phyloP scores from a whole-genome alignment of 2,888 invertebrate genomes.

The Heliconius sara region DNA sequence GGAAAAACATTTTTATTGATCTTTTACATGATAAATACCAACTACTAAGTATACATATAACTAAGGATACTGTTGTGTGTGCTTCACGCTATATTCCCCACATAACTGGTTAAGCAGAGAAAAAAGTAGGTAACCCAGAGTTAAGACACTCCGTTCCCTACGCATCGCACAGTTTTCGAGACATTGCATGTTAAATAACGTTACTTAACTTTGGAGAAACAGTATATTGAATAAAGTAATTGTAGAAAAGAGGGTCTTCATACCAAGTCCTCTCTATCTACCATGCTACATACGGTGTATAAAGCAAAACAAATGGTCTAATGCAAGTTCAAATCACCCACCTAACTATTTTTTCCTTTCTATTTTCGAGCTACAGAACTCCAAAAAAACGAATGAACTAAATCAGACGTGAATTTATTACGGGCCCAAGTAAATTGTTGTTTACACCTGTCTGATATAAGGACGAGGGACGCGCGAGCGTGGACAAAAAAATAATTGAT shows the following conservation, averaged over 20 bases:
- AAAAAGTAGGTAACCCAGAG: not conserved
- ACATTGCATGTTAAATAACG: too few relatives aligned
- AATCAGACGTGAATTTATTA: conserved; percentile 43
- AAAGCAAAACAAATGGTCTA: not conserved
- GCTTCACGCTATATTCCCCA: not conserved
- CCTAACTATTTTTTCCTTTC: not conserved
- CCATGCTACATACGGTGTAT: not conserved
- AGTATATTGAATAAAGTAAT: too few relatives aligned
- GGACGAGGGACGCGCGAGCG: conserved; percentile 26
- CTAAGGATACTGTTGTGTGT: too few relatives aligned
- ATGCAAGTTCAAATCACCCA: not conserved
- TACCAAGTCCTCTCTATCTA: not conserved
- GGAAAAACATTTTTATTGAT: not conserved
- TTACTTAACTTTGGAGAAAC: not conserved
- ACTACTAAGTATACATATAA: too few relatives aligned
- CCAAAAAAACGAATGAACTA: conserved; percentile 32
- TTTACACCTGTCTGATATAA: conserved; percentile 38
- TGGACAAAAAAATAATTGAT: conserved; percentile 31
- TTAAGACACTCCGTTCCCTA: not conserved
- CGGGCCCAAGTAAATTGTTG: conserved; percentile 38
- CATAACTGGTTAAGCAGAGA: not conserved
- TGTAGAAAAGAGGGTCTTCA: too few relatives aligned
- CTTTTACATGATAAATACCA: too few relatives aligned
- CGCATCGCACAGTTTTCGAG: not conserved
- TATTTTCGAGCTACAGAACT: not conserved